Evolutionary conservation across 2,113 vertebrate genomes (phyloP).

Genomic region (Glaucidium brasilianum): DNA sequence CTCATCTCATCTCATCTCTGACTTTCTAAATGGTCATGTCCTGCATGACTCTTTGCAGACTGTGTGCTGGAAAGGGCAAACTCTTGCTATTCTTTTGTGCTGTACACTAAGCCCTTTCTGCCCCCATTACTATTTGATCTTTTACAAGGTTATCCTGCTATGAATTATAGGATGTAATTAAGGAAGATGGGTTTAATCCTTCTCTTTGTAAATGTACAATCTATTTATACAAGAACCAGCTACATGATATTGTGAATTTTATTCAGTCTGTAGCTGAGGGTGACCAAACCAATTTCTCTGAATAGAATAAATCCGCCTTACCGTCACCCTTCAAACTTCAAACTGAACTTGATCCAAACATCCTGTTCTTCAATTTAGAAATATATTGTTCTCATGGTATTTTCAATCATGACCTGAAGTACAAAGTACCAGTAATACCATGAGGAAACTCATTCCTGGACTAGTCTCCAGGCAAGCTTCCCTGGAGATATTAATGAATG

Average conservation of each 20-base stretch:
- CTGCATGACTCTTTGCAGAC: not conserved
- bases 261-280: not conserved
- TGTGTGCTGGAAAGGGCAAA: not conserved
- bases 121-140: constrained; percentile 20
- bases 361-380: not conserved
- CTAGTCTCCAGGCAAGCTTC: not conserved
- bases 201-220: constrained; percentile 39
- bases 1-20: not conserved
- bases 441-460: not conserved
- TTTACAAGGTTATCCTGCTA: constrained; percentile 41
- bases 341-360: not conserved
- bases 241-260: constrained; percentile 18
- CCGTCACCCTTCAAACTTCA: constrained; percentile 5
- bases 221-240: constrained; percentile 39
- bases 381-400: not conserved
- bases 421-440: not conserved
- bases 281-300: constrained; percentile 35
- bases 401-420: not conserved
- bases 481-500: not conserved
- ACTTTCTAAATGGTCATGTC: not conserved
- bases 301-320: constrained; percentile 38
- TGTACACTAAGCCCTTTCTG: not conserved
- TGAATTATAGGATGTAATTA: constrained; percentile 48
- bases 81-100: not conserved
- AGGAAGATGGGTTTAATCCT: constrained; percentile 39